These are phyloP conservation scores for Plagodis dolabraria DNA, from an alignment of 2,888 invertebrate genomes.

Conservation along the genomic window DNA sequence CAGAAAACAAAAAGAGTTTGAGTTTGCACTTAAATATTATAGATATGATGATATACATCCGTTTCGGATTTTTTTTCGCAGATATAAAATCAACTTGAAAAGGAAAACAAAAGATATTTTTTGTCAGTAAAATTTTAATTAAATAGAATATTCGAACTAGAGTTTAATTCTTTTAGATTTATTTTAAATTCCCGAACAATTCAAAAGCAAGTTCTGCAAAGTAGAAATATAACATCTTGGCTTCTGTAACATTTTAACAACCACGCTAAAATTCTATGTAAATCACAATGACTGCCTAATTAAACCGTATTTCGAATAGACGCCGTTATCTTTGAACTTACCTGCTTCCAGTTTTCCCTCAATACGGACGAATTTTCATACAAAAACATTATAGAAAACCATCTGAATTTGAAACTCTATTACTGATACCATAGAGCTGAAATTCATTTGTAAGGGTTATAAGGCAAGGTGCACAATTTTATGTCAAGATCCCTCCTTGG, in stretches of 20 bases:
- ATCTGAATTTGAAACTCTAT: constrained; percentile 34
- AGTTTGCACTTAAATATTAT: too few species aligned
- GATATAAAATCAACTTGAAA: too few species aligned
- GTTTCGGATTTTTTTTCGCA: too few species aligned
- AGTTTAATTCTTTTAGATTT: too few species aligned
- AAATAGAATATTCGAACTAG: too few species aligned
- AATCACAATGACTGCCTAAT: constrained; percentile 71
- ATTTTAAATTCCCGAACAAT: not conserved
- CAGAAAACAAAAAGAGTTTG: too few species aligned
- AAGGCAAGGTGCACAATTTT: constrained; percentile 54
- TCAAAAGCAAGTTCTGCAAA: constrained; percentile 7
- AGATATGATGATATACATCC: too few species aligned
- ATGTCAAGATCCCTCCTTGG: constrained; percentile 68
- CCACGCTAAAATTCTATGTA: constrained; percentile 34
- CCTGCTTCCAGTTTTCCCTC: constrained; percentile 68
- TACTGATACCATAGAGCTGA: constrained; percentile 23
- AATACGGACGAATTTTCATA: constrained; percentile 38
- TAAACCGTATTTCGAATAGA: constrained; percentile 68
- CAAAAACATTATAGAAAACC: constrained; percentile 28
- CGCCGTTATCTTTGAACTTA: constrained; percentile 81
- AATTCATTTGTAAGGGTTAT: constrained; percentile 24
- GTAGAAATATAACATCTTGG: constrained; percentile 18
- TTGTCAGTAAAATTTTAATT: too few species aligned
- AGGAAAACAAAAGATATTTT: too few species aligned
- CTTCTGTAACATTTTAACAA: constrained; percentile 26